Conservation (phyloP, 2,797 vertebrate species). For the Trachurus trachurus region DNA sequence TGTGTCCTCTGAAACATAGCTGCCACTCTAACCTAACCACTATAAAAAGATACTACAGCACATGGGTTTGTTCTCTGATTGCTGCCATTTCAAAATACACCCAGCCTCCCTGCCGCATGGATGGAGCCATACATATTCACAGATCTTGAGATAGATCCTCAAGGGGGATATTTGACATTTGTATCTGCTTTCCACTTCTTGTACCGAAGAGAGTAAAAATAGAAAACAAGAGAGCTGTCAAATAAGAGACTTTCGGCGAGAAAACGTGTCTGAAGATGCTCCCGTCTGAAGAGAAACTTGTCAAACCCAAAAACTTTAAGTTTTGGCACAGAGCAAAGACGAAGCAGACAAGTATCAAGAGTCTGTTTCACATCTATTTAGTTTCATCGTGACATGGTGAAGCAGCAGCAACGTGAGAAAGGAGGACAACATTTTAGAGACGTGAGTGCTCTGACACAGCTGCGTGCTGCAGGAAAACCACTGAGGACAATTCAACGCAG, state of each 20-base stretch:
- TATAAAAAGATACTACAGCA: not conserved
- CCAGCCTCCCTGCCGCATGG: not conserved
- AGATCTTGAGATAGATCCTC: not conserved
- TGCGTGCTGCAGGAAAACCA: constrained; percentile 19
- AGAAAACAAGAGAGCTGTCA: constrained; percentile 54
- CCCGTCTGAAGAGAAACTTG: constrained; percentile 54
- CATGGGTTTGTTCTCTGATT: not conserved
- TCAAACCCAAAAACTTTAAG: constrained; percentile 30
- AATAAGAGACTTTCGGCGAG: constrained; percentile 33
- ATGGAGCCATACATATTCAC: not conserved
- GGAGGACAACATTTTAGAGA: constrained; percentile 32
- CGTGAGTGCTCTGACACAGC: constrained; percentile 33
- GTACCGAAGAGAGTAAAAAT: constrained; percentile 56
- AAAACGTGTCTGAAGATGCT: constrained; percentile 50
- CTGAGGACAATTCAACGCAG: constrained; percentile 7
- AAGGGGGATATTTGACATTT: constrained; percentile 42
- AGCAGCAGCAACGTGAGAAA: constrained; percentile 20
- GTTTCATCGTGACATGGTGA: constrained; percentile 35
- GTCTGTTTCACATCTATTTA: constrained; percentile 39
- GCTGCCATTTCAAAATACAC: constrained; percentile 1
- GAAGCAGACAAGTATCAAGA: constrained; percentile 21
- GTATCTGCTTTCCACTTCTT: constrained; percentile 15
- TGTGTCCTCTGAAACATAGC: not conserved
- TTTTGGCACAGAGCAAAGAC: constrained; percentile 28
- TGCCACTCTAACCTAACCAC: not conserved